Percentiles rank a stretch among this genome's conserved stretches.
phyloP scores from a whole-genome alignment of 2,797 vertebrate species.

The Urophycis tenuis region DNA sequence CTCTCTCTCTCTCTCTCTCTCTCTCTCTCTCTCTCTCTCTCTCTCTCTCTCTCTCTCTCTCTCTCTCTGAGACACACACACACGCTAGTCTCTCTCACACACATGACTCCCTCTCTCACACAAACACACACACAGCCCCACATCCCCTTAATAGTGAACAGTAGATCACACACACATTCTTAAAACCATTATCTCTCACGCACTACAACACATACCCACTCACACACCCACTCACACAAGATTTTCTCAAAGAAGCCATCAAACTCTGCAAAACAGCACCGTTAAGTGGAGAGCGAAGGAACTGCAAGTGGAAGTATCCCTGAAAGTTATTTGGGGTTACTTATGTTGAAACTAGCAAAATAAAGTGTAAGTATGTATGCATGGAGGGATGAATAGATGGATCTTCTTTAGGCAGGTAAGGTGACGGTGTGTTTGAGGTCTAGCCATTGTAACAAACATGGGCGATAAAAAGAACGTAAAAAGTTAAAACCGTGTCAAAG shows the following conservation, averaged over 20 bases:
- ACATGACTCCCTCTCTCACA: too few relatives aligned
- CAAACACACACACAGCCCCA: too few relatives aligned
- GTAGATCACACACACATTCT: conserved; percentile 6
- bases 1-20: too few relatives aligned
- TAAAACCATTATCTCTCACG: neutral
- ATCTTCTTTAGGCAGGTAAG: neutral
- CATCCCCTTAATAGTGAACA: too few relatives aligned
- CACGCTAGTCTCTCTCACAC: too few relatives aligned
- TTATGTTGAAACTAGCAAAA: neutral
- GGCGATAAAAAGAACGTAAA: neutral
- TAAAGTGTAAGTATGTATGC: neutral
- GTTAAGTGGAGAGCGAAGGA: conserved; percentile 41
- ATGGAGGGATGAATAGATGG: neutral
- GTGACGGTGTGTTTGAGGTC: neutral
- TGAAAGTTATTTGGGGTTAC: neutral
- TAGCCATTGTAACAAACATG: neutral
- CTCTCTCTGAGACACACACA: too few relatives aligned
- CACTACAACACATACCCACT: neutral
- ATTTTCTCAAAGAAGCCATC: neutral
- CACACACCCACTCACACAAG: neutral
- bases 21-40: too few relatives aligned
- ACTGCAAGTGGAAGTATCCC: neutral
- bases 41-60: too few relatives aligned
- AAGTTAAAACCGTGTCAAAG: neutral
- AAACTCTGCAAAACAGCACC: conserved; percentile 54